These are phyloP conservation scores for Galerucella calmariensis DNA, from an alignment of 2,888 invertebrate genomes.

Conservation along the genomic window DNA sequence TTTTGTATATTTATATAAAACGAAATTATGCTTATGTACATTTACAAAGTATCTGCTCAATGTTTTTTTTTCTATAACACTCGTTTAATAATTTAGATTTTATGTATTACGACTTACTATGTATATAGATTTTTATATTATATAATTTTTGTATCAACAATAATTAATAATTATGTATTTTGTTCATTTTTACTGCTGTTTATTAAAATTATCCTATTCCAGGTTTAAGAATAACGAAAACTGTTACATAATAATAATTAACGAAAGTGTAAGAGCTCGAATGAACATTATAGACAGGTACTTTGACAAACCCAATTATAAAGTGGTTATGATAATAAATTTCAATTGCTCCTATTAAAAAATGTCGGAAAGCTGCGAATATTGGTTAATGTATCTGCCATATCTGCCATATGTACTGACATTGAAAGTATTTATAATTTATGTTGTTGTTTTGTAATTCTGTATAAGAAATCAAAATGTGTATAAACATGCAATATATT, in stretches of 20 bases:
- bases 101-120: not conserved
- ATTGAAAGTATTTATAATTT: not conserved
- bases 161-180: not conserved
- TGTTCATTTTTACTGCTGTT: not conserved
- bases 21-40: slow-evolving; percentile 11
- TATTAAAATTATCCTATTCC: not conserved
- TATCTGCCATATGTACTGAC: not conserved
- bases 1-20: not conserved
- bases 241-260: not conserved
- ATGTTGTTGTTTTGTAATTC: not conserved
- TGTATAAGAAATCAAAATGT: not conserved
- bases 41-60: slow-evolving; percentile 14
- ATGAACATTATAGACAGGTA: not conserved
- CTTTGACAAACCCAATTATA: not conserved
- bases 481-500: not conserved
- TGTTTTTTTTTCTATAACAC: not conserved
- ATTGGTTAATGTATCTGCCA: not conserved
- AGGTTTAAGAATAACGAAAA: not conserved
- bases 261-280: not conserved
- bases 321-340: too few species aligned
- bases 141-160: not conserved
- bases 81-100: not conserved
- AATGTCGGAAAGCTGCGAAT: not conserved
- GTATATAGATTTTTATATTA: not conserved
- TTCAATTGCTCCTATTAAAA: not conserved